These are phyloP conservation scores for Chiloscyllium plagiosum DNA, from an alignment of 2,113 vertebrate genomes.

Conservation along the genomic window DNA sequence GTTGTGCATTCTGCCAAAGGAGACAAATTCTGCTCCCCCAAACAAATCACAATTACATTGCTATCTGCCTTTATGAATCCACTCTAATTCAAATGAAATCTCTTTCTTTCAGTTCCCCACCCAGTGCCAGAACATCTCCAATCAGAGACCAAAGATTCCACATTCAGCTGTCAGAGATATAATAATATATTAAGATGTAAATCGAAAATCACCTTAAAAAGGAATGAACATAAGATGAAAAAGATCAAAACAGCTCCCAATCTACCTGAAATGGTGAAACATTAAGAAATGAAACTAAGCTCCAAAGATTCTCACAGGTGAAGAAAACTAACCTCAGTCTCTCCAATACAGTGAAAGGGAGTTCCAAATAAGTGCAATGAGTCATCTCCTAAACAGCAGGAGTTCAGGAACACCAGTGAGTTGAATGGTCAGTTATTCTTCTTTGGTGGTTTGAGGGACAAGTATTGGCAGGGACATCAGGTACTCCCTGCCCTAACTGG, in stretches of 20 bases:
- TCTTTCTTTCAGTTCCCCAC: not conserved
- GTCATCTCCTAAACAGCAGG: not conserved
- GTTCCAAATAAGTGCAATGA: not conserved
- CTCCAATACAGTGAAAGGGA: not conserved
- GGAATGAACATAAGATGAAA: not conserved
- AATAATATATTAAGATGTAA: not conserved
- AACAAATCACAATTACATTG: not conserved
- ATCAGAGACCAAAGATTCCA: not conserved
- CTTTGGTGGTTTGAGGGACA: not conserved
- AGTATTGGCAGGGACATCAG: not conserved
- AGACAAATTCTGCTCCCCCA: not conserved
- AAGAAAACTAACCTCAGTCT: not conserved
- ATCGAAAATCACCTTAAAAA: not conserved
- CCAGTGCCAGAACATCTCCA: not conserved
- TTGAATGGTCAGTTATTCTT: not conserved
- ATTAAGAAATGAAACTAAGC: not conserved
- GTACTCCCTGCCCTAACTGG: not conserved
- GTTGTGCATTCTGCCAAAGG: not conserved
- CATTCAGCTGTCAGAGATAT: not conserved
- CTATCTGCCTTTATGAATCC: not conserved
- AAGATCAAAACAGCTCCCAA: not conserved
- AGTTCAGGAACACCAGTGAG: not conserved
- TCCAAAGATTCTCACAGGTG: not conserved
- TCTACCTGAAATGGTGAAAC: not conserved
- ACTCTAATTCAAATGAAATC: not conserved